A percentile compares a stretch with the other conserved stretches of the same genome.
phyloP scores from a whole-genome alignment of 37 sponge, comb jelly and placozoan genomes.

The Haliclona indistincta region DNA sequence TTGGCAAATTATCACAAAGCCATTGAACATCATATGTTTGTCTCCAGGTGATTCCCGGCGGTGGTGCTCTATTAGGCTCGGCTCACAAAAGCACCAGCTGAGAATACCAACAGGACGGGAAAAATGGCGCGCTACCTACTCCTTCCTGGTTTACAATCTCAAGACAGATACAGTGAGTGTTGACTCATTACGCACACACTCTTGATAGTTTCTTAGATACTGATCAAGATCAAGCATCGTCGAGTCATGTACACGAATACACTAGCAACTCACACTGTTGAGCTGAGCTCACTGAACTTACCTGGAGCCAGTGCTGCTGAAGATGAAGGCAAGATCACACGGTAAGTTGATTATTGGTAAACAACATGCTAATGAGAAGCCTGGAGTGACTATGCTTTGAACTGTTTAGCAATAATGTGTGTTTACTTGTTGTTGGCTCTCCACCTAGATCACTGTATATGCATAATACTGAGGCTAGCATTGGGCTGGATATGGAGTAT shows the following conservation, averaged over 20 bases:
- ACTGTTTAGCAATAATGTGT: background rate
- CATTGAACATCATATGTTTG: background rate
- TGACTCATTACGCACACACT: no score
- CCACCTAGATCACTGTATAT: background rate
- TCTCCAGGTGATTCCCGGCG: conserved; percentile 3
- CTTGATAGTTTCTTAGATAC: background rate
- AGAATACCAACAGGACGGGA: conserved; percentile 19
- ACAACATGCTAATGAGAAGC: background rate
- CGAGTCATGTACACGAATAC: conserved; percentile 14
- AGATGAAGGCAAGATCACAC: background rate
- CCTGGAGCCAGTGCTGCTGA: background rate
- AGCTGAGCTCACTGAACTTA: conserved; percentile 18
- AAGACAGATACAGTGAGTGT: conserved; percentile 32
- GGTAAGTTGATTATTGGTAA: background rate
- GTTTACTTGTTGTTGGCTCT: background rate
- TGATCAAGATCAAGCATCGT: conserved; percentile 34
- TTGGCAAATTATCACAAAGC: background rate
- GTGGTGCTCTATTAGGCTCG: conserved; percentile 30
- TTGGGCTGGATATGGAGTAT: conserved; percentile 21
- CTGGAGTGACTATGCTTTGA: background rate
- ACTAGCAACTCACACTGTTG: conserved; percentile 27
- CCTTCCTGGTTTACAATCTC: conserved; percentile 35
- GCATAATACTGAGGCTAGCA: conserved; percentile 25
- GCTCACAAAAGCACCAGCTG: conserved; percentile 26
- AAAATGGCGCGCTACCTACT: conserved; percentile 24